Evolutionary conservation across 2,797 vertebrate genomes (phyloP).

Genomic region (Pseudotriccus pelzelni): DNA sequence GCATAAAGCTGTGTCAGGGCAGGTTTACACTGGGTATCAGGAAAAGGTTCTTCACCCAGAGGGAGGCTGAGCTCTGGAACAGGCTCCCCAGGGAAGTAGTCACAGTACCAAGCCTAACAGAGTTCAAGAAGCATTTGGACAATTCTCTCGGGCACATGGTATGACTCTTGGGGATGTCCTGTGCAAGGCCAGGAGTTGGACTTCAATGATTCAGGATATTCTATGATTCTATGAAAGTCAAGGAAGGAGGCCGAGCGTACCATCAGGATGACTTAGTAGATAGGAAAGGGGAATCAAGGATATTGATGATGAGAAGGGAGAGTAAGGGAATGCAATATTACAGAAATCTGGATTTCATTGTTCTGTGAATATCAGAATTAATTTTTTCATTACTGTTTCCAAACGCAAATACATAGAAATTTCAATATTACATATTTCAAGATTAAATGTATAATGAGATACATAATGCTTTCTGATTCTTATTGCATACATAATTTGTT

Average conservation of each 20-base stretch:
- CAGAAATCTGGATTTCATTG: background rate
- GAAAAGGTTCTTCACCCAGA: background rate
- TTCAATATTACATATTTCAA: background rate
- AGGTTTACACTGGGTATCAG: background rate
- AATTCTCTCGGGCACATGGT: accelerated
- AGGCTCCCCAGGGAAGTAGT: background rate
- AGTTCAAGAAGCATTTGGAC: accelerated
- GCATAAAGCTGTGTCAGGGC: background rate
- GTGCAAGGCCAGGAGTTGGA: background rate
- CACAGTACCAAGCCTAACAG: background rate
- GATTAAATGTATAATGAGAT: background rate
- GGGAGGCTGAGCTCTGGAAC: accelerated
- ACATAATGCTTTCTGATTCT: background rate
- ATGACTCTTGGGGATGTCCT: background rate
- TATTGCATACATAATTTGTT: background rate
- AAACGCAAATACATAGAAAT: background rate
- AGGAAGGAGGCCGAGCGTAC: background rate
- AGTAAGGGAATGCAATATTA: background rate
- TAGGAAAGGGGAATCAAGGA: background rate
- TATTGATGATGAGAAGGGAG: background rate
- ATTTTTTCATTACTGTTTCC: background rate
- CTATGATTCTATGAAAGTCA: background rate
- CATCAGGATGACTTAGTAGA: background rate
- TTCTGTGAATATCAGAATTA: background rate
- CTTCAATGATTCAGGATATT: background rate